Evolutionary conservation across 1,140 invertebrate genomes (phyloP).

Genomic region (Rhyacophila brunnea): DNA sequence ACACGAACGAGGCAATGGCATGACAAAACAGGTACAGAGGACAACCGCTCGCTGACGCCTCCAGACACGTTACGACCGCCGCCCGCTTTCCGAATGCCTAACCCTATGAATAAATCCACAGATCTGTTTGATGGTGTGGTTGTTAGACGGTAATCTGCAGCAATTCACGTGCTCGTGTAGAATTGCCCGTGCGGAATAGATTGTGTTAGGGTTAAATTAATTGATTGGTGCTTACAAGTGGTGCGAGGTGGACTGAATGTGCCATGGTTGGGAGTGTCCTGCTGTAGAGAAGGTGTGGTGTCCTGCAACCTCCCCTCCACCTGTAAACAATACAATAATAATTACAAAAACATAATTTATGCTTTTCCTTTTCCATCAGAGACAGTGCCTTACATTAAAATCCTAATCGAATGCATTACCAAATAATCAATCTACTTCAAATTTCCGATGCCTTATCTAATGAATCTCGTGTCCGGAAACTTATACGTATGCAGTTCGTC

Average conservation of each 20-base stretch:
- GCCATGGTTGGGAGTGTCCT: constrained; percentile 14
- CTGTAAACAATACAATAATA: too few species aligned
- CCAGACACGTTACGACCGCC: background rate
- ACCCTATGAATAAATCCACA: background rate
- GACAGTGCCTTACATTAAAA: too few species aligned
- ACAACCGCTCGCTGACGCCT: background rate
- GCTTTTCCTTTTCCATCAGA: too few species aligned
- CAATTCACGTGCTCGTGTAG: too few species aligned
- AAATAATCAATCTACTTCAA: too few species aligned
- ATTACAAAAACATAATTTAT: too few species aligned
- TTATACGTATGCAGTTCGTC: too few species aligned
- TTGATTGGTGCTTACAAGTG: background rate
- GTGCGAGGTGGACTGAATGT: constrained; percentile 11
- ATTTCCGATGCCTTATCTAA: too few species aligned
- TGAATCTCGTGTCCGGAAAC: too few species aligned
- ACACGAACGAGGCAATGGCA: background rate
- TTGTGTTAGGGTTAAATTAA: too few species aligned
- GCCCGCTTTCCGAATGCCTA: background rate
- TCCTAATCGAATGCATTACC: too few species aligned
- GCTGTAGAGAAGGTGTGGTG: constrained; percentile 2
- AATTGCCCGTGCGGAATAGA: too few species aligned
- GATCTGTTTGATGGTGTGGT: background rate
- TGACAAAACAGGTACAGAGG: background rate
- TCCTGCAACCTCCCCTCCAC: background rate
- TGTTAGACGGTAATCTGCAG: background rate